phyloP scores from a whole-genome alignment of 2,113 vertebrate species.

The Clarias magur region DNA sequence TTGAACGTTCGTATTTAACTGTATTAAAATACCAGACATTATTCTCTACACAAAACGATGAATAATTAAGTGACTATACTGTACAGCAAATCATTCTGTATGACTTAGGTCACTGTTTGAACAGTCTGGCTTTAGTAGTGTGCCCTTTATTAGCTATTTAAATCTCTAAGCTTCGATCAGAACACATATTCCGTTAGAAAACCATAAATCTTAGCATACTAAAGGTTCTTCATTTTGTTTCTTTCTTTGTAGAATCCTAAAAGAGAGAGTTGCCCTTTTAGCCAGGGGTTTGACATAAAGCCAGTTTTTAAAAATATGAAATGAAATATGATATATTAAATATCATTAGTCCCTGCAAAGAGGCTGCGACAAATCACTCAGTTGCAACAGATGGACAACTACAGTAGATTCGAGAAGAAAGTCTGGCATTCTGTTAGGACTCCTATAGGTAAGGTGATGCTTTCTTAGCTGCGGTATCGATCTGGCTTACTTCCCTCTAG shows the following conservation, averaged over 20 bases:
- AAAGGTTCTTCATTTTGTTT: neutral
- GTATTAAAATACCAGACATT: neutral
- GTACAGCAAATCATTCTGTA: too few relatives aligned
- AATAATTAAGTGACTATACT: neutral
- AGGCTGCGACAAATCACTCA: neutral
- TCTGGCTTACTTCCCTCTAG: conserved; percentile 12
- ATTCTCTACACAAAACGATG: neutral
- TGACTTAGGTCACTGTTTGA: neutral
- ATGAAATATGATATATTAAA: neutral
- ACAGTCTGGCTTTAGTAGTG: neutral
- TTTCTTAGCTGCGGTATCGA: conserved; percentile 16
- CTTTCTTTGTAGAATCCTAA: neutral
- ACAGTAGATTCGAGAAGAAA: neutral
- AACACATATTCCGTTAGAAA: neutral
- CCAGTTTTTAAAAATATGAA: neutral
- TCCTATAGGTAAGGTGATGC: neutral
- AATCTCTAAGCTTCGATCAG: neutral
- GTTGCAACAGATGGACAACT: neutral
- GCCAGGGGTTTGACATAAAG: neutral
- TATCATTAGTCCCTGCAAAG: neutral
- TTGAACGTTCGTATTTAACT: too few relatives aligned
- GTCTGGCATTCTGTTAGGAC: neutral
- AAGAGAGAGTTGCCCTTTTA: neutral
- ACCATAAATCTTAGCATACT: neutral
- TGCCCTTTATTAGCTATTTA: neutral